Percentiles rank a stretch among this genome's conserved stretches.
phyloP scores from a whole-genome alignment of 2,888 invertebrate genomes.

The Callimorpha dominula region DNA sequence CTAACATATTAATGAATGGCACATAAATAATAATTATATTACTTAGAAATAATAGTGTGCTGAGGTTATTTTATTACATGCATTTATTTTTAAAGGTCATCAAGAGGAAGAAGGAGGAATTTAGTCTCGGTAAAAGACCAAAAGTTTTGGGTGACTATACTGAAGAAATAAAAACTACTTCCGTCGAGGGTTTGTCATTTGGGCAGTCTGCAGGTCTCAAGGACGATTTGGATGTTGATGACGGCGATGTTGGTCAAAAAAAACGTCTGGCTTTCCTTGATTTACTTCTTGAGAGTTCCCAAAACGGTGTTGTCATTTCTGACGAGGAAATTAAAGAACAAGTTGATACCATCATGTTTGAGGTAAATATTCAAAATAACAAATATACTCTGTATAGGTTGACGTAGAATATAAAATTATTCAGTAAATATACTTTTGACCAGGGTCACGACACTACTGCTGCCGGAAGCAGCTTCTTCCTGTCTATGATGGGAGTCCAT shows the following conservation, averaged over 20 bases:
- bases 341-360: slow-evolving; percentile 95
- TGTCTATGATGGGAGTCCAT: slow-evolving; percentile 92
- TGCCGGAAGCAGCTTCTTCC: slow-evolving; percentile 92
- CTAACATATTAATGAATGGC: slow-evolving; percentile 34
- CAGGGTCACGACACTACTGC: slow-evolving; percentile 94
- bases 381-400: neutral
- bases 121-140: slow-evolving; percentile 88
- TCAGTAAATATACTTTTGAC: neutral
- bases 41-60: neutral
- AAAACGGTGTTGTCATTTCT: slow-evolving; percentile 90
- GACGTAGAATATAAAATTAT: slow-evolving; percentile 24
- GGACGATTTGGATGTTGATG: slow-evolving; percentile 94
- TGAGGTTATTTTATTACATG: neutral
- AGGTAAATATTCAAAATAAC: slow-evolving; percentile 81
- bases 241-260: slow-evolving; percentile 92
- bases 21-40: slow-evolving; percentile 22
- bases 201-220: slow-evolving; percentile 91
- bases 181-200: slow-evolving; percentile 90
- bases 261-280: slow-evolving; percentile 95
- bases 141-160: slow-evolving; percentile 63
- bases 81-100: slow-evolving; percentile 81
- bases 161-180: slow-evolving; percentile 64
- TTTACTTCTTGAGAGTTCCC: slow-evolving; percentile 92
- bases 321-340: slow-evolving; percentile 94
- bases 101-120: slow-evolving; percentile 91